Conservation (phyloP, 2,888 invertebrate genomes). For the Antheraea assamensis region DNA sequence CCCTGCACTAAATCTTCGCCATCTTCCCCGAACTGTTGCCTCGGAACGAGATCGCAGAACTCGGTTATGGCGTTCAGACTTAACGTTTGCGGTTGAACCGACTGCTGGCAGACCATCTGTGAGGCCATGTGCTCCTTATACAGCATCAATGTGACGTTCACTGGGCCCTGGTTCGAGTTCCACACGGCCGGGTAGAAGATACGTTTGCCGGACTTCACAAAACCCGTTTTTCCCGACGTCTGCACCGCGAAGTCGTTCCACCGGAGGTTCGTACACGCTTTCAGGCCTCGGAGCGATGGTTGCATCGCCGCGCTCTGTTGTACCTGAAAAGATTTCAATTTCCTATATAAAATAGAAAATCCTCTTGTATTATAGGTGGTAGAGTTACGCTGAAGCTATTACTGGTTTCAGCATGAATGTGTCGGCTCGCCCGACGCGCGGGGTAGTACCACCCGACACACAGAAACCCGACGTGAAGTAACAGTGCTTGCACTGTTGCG, state of each 20-base stretch:
- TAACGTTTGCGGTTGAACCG: constrained; percentile 83
- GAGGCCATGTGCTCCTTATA: constrained; percentile 84
- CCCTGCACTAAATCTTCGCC: constrained; percentile 87
- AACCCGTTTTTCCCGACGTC: constrained; percentile 68
- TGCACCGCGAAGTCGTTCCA: constrained; percentile 88
- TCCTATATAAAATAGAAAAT: not conserved
- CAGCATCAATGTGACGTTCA: constrained; percentile 86
- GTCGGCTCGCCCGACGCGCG: too few relatives aligned
- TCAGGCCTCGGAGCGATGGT: constrained; percentile 86
- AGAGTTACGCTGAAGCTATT: too few relatives aligned
- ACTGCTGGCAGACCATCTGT: constrained; percentile 84
- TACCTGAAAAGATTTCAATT: constrained; percentile 55
- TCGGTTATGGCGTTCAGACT: constrained; percentile 89
- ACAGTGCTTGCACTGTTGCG: too few relatives aligned
- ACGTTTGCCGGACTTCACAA: constrained; percentile 85
- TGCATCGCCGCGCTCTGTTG: constrained; percentile 88
- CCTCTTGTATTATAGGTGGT: too few relatives aligned
- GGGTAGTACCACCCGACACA: too few relatives aligned
- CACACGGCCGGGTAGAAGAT: constrained; percentile 90
- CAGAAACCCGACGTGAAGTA: too few relatives aligned
- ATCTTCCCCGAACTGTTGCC: constrained; percentile 84
- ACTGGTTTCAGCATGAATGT: too few relatives aligned
- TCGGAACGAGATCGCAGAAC: constrained; percentile 90
- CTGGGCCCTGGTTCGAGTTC: constrained; percentile 84
- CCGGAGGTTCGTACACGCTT: constrained; percentile 87